Conservation (phyloP, 1,140 invertebrate genomes). For the Lepidurus apus region DNA sequence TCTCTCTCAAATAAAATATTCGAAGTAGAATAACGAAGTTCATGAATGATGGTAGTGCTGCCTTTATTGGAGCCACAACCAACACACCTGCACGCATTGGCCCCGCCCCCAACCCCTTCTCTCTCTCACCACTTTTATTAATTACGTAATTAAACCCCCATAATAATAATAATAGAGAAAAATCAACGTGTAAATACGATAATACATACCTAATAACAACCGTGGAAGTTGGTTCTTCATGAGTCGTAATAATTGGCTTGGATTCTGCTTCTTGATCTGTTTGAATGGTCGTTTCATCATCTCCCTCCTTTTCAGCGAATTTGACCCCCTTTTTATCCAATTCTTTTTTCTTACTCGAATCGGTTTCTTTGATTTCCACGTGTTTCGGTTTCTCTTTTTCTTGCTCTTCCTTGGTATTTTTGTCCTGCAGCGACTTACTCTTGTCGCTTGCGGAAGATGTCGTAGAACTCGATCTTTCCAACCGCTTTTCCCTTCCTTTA, state of each 20-base stretch:
- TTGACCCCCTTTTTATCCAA: slow-evolving; percentile 30
- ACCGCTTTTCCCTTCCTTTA: slow-evolving; percentile 39
- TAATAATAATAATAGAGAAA: too few relatives aligned
- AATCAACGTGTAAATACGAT: too few relatives aligned
- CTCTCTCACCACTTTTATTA: too few relatives aligned
- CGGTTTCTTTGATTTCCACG: slow-evolving; percentile 33
- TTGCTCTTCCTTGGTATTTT: slow-evolving; percentile 36
- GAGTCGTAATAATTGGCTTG: slow-evolving; percentile 34
- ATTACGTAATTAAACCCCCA: too few relatives aligned
- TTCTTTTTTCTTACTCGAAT: slow-evolving; percentile 37
- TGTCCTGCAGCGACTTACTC: slow-evolving; percentile 39
- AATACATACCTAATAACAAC: slow-evolving; percentile 49
- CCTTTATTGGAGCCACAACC: too few relatives aligned
- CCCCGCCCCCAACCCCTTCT: too few relatives aligned
- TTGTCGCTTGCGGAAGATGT: slow-evolving; percentile 26
- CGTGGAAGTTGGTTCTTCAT: slow-evolving; percentile 52
- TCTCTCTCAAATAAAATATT: too few relatives aligned
- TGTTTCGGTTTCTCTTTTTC: slow-evolving; percentile 35
- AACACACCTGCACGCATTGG: too few relatives aligned
- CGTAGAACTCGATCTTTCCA: slow-evolving; percentile 32
- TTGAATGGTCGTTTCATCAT: slow-evolving; percentile 35
- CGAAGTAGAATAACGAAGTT: too few relatives aligned
- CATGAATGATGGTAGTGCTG: too few relatives aligned
- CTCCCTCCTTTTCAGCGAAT: slow-evolving; percentile 30
- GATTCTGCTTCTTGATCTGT: slow-evolving; percentile 29